These are phyloP conservation scores for Limnephilus rhombicus DNA, from an alignment of 2,888 invertebrate genomes.

Conservation along the genomic window DNA sequence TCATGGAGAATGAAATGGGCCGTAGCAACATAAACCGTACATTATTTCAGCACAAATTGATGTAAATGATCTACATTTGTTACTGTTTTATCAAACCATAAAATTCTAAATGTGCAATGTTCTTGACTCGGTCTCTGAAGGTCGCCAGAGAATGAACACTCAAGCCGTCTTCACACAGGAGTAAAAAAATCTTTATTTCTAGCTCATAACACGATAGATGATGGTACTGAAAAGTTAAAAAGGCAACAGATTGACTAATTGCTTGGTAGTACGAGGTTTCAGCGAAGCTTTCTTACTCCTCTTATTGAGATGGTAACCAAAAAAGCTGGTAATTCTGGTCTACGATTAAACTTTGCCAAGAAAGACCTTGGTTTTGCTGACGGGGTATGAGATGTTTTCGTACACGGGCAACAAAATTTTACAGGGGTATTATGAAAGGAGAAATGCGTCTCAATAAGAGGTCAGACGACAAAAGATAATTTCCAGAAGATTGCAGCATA, in stretches of 20 bases:
- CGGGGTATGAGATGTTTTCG: too few relatives aligned
- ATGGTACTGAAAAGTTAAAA: neutral
- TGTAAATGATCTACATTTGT: constrained; percentile 44
- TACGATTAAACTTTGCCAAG: too few relatives aligned
- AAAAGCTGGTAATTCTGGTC: too few relatives aligned
- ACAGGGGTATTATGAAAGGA: too few relatives aligned
- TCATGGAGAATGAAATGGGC: constrained; percentile 9
- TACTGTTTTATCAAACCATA: neutral
- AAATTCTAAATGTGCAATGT: neutral
- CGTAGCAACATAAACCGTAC: constrained; percentile 14
- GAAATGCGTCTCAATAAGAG: too few relatives aligned
- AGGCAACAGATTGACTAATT: neutral
- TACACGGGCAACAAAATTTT: too few relatives aligned
- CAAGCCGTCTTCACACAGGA: neutral
- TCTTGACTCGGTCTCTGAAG: neutral
- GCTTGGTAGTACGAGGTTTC: neutral
- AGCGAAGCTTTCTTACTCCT: too few relatives aligned
- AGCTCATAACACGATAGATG: neutral
- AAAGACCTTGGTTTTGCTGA: too few relatives aligned
- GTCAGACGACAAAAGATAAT: too few relatives aligned
- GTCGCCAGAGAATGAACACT: neutral
- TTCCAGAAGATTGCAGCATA: neutral
- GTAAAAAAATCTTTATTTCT: neutral
- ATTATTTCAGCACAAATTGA: constrained; percentile 34
- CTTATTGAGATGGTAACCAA: too few relatives aligned